Percentiles rank a stretch among this genome's conserved stretches.
Conservation (phyloP, 2,888 invertebrate genomes). For the Coleophora deauratella region DNA sequence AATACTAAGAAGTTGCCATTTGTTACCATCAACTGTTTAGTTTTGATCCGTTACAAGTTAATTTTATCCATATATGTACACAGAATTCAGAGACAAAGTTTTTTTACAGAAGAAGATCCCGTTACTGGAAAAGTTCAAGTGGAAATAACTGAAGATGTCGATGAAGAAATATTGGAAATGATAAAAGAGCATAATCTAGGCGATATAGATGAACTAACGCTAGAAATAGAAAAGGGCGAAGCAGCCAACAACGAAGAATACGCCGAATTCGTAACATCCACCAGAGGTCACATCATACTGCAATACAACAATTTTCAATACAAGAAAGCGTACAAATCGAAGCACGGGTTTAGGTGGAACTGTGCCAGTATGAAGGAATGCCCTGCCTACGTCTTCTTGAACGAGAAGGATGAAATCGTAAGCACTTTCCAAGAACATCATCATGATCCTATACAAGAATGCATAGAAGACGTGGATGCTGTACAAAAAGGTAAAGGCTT, state of each 20-base stretch:
- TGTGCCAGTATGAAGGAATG: conserved; percentile 45
- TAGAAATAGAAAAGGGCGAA: conserved; percentile 12
- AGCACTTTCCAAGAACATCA: conserved; percentile 35
- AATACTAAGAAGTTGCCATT: no score
- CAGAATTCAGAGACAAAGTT: no score
- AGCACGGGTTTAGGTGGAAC: conserved; percentile 43
- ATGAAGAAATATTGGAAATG: conserved; percentile 6
- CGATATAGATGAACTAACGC: conserved; percentile 5
- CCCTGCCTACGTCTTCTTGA: conserved; percentile 40
- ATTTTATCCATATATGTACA: no score
- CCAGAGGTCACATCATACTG: conserved; percentile 39
- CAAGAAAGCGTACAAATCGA: conserved; percentile 38
- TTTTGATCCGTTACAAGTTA: no score
- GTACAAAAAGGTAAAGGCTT: conserved; percentile 28
- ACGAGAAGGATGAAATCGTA: conserved; percentile 43
- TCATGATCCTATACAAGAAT: conserved; percentile 24
- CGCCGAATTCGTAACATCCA: conserved; percentile 39
- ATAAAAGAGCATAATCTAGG: conserved; percentile 7
- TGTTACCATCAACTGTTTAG: no score
- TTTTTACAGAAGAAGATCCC: no score
- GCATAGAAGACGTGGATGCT: conserved; percentile 17
- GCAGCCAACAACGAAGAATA: conserved; percentile 7
- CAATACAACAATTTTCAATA: conserved; percentile 46
- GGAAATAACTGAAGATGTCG: conserved; percentile 2
- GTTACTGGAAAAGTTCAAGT: no score